These are phyloP conservation scores for Tauraco hartlaubi DNA, from an alignment of 2,797 vertebrate species.

Conservation along the genomic window DNA sequence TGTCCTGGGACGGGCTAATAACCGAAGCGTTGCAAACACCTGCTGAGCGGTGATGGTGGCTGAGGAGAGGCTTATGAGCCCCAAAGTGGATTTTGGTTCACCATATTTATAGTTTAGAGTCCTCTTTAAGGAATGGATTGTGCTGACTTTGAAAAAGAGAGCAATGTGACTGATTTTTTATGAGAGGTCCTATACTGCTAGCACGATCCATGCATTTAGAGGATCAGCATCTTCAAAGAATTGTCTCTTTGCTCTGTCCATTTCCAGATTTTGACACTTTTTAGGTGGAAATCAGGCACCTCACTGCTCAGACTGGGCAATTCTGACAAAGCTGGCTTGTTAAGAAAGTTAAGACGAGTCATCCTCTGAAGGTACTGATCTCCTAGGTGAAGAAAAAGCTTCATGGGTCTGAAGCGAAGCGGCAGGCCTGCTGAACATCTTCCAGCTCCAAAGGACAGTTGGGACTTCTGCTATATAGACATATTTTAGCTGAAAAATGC, in stretches of 20 bases:
- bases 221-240: background rate
- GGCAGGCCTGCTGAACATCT: background rate
- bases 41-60: background rate
- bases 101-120: background rate
- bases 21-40: background rate
- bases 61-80: background rate
- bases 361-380: background rate
- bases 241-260: background rate
- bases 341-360: background rate
- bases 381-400: background rate
- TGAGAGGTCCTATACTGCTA: background rate
- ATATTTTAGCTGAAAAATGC: background rate
- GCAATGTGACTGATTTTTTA: background rate
- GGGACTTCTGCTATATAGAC: background rate
- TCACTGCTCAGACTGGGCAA: background rate
- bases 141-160: background rate
- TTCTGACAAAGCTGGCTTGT: background rate
- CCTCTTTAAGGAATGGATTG: background rate
- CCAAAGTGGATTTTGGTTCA: background rate
- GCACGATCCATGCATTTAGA: rapidly evolving
- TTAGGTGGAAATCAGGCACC: background rate
- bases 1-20: background rate
- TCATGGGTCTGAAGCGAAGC: background rate
- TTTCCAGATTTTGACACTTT: background rate
- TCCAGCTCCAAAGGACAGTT: background rate